These are phyloP conservation scores for Sphenodon punctatus DNA, from an alignment of 2,797 vertebrate genomes.

Conservation along the genomic window DNA sequence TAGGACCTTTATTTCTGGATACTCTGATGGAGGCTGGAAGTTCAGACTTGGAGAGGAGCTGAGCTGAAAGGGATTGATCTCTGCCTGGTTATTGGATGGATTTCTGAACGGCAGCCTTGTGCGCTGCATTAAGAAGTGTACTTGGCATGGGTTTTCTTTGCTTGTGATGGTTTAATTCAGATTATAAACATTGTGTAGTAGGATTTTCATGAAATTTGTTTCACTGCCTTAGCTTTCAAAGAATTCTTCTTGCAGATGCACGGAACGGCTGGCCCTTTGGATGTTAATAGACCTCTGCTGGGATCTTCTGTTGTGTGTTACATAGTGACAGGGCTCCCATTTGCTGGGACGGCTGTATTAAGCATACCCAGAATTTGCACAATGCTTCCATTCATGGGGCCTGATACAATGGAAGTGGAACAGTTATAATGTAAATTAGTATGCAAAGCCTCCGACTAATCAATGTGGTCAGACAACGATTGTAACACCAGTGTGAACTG, in stretches of 20 bases:
- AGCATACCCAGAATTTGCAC: slow-evolving; percentile 15
- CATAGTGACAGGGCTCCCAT: slow-evolving; percentile 8
- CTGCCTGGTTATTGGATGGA: neutral
- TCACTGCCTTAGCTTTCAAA: slow-evolving; percentile 45
- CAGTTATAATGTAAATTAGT: slow-evolving; percentile 9
- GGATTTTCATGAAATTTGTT: slow-evolving; percentile 45
- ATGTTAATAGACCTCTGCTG: slow-evolving; percentile 58
- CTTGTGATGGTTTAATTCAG: slow-evolving; percentile 44
- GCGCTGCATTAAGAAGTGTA: neutral
- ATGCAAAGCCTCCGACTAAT: slow-evolving; percentile 29
- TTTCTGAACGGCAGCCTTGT: neutral
- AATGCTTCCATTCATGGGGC: slow-evolving; percentile 32
- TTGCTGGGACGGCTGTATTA: neutral
- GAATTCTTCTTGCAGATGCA: slow-evolving; percentile 18
- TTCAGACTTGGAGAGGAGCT: neutral
- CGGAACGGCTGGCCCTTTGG: slow-evolving; percentile 37
- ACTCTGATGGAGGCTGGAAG: neutral
- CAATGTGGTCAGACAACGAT: neutral
- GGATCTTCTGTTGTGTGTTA: slow-evolving; percentile 32
- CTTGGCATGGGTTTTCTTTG: slow-evolving; percentile 1
- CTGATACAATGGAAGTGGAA: neutral
- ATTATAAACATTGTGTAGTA: slow-evolving; percentile 28
- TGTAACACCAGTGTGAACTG: neutral
- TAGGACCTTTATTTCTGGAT: no score
- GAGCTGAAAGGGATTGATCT: neutral